phyloP scores from a whole-genome alignment of 2,888 invertebrate species.

The Dynastes hyllus region DNA sequence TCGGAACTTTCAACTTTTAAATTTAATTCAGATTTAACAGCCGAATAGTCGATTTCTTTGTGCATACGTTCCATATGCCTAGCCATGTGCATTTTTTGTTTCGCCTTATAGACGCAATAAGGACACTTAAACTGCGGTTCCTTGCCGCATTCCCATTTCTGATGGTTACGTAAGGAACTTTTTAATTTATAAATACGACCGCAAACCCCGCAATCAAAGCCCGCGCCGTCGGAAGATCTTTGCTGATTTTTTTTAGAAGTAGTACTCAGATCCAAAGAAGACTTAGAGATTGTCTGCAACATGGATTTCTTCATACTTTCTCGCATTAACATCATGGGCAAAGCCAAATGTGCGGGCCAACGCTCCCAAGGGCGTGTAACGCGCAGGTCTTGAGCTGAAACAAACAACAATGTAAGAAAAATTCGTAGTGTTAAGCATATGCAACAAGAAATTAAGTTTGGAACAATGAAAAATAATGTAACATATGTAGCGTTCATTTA shows the following conservation, averaged over 20 bases:
- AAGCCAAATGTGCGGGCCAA: slow-evolving; percentile 84
- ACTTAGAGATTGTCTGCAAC: slow-evolving; percentile 62
- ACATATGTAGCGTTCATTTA: slow-evolving; percentile 23
- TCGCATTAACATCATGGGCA: slow-evolving; percentile 79
- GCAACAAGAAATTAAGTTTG: slow-evolving; percentile 1
- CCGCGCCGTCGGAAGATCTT: slow-evolving; percentile 66
- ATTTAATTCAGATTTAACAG: slow-evolving; percentile 65
- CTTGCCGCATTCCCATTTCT: slow-evolving; percentile 91
- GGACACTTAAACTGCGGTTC: slow-evolving; percentile 89
- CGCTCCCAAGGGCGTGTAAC: slow-evolving; percentile 81
- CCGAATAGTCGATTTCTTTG: slow-evolving; percentile 71
- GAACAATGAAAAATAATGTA: slow-evolving; percentile 25
- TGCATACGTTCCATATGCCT: slow-evolving; percentile 90
- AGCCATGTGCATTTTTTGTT: slow-evolving; percentile 89
- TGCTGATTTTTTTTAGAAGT: slow-evolving; percentile 57
- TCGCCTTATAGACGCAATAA: slow-evolving; percentile 88
- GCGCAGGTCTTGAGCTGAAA: slow-evolving; percentile 81
- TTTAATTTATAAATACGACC: slow-evolving; percentile 90
- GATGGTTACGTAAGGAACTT: slow-evolving; percentile 87
- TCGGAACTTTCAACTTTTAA: slow-evolving; percentile 62
- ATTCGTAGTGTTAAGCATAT: slow-evolving; percentile 38
- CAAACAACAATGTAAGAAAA: slow-evolving; percentile 65
- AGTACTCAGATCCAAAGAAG: slow-evolving; percentile 56
- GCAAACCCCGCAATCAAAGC: slow-evolving; percentile 87
- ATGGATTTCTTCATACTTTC: slow-evolving; percentile 72